These are phyloP conservation scores for Byasa hedistus DNA, from an alignment of 2,888 invertebrate species.

Conservation along the genomic window DNA sequence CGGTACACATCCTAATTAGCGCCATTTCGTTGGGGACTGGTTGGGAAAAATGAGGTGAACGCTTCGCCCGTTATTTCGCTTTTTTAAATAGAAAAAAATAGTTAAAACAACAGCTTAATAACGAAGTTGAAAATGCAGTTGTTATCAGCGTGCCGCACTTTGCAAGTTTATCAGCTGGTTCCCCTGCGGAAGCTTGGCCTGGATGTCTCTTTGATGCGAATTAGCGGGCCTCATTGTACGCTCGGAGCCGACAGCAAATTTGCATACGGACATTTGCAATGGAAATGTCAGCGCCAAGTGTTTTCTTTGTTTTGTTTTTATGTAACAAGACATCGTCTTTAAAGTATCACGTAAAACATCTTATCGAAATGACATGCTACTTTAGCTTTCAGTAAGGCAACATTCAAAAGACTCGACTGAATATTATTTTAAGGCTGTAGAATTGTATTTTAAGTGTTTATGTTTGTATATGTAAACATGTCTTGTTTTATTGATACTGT, in stretches of 20 bases:
- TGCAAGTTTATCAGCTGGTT: constrained; percentile 64
- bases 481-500: no score
- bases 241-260: constrained; percentile 40
- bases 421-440: neutral
- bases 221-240: constrained; percentile 37
- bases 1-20: no score
- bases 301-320: constrained; percentile 36
- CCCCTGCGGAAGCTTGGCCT: constrained; percentile 64
- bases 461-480: no score
- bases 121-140: constrained; percentile 14
- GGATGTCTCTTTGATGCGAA: constrained; percentile 53
- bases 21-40: no score
- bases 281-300: constrained; percentile 22
- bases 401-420: neutral
- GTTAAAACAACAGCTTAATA: neutral
- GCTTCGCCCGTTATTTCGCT: neutral
- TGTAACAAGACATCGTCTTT: constrained; percentile 9
- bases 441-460: no score
- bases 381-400: neutral
- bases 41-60: no score
- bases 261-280: constrained; percentile 37
- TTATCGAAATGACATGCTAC: neutral
- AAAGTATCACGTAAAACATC: neutral
- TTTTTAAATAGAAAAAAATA: no score
- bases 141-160: constrained; percentile 50